Evolutionary conservation across 1,140 invertebrate species (phyloP).

Genomic region (Ctenoplectra terminalis): DNA sequence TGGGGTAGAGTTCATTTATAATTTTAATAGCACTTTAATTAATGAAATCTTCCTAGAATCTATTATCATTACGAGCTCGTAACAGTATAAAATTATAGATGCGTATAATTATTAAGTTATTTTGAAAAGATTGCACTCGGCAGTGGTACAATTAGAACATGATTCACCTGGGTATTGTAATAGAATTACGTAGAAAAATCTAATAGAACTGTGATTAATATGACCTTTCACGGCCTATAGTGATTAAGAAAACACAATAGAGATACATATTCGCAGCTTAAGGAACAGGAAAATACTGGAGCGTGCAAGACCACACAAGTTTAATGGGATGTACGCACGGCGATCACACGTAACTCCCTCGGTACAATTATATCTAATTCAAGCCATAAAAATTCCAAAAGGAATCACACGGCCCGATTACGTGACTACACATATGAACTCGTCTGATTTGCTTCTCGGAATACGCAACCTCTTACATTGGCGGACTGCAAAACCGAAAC

Average conservation of each 20-base stretch:
- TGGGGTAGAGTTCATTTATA: no score
- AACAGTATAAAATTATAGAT: no score
- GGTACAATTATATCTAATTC: conserved; percentile 50
- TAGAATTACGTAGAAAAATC: background rate
- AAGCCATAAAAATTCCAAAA: conserved; percentile 47
- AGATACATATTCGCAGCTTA: background rate
- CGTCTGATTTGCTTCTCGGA: conserved; percentile 44
- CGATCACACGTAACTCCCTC: conserved; percentile 34
- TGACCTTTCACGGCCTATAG: no score
- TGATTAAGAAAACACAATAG: background rate
- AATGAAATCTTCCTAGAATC: no score
- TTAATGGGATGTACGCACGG: conserved; percentile 8
- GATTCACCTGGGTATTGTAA: background rate
- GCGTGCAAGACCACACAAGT: background rate
- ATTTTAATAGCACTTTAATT: no score
- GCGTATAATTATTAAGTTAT: no score
- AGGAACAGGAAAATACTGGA: conserved; percentile 6
- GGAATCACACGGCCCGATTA: conserved; percentile 39
- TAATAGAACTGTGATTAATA: background rate
- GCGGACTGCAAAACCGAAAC: background rate
- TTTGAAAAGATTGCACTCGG: no score
- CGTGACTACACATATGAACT: conserved; percentile 35
- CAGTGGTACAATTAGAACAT: background rate
- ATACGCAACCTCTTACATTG: conserved; percentile 3
- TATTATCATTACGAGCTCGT: no score